phyloP scores from a whole-genome alignment of 1,140 invertebrate species.

The Harlomillsia oculata region DNA sequence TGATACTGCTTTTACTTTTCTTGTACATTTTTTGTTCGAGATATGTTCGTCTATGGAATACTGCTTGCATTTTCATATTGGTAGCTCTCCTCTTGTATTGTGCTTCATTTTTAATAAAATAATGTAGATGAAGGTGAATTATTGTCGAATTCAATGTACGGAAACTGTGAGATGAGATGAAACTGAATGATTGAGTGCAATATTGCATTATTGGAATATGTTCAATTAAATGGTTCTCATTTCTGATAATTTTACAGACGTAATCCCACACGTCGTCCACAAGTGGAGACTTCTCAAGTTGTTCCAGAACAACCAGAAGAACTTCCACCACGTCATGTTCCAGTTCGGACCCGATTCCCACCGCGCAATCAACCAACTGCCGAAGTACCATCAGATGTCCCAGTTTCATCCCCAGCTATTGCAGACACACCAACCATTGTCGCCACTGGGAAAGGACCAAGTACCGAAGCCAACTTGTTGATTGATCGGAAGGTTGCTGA shows the following conservation, averaged over 20 bases:
- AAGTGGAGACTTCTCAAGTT: neutral
- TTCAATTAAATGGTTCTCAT: neutral
- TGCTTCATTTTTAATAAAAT: no score
- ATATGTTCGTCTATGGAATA: no score
- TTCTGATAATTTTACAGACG: conserved; percentile 12
- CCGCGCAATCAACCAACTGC: conserved; percentile 7
- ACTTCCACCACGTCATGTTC: conserved; percentile 1
- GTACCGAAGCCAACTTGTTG: neutral
- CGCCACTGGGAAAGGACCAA: neutral
- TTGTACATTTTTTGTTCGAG: no score
- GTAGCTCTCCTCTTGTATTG: no score
- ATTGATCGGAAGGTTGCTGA: conserved; percentile 25
- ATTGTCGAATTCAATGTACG: no score
- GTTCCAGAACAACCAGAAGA: conserved; percentile 8
- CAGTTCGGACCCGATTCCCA: conserved; percentile 24
- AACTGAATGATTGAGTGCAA: no score
- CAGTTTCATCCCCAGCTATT: neutral
- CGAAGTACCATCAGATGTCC: no score
- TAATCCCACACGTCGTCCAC: conserved; percentile 14
- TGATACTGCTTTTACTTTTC: no score
- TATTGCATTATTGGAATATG: neutral
- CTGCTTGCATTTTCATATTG: no score
- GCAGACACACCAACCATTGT: neutral
- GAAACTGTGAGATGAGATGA: no score
- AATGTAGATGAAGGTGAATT: no score